Evolutionary conservation across 2,888 invertebrate species (phyloP).

Genomic region (Melanostoma mellinum): DNA sequence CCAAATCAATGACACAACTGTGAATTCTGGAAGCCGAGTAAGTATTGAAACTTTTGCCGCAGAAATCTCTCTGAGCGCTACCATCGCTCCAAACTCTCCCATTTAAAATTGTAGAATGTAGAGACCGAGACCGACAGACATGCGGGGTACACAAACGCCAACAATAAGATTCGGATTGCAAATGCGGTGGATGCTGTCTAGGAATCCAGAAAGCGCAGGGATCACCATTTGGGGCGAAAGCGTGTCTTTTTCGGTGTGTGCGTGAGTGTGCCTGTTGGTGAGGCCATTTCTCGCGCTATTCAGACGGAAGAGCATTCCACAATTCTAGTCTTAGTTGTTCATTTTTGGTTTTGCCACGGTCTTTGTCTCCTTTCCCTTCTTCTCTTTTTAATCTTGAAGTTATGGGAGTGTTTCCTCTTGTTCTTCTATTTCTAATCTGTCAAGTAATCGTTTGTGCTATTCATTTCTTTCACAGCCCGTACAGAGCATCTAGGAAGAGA

Average conservation of each 20-base stretch:
- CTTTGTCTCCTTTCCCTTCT: slow-evolving; percentile 5
- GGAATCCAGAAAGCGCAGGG: slow-evolving; percentile 62
- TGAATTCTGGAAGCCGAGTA: slow-evolving; percentile 63
- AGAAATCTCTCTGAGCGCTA: slow-evolving; percentile 51
- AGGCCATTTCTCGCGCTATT: slow-evolving; percentile 34
- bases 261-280: slow-evolving; percentile 14
- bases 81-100: slow-evolving; percentile 44
- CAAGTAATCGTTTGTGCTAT: slow-evolving; percentile 57
- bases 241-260: slow-evolving; percentile 49
- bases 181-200: slow-evolving; percentile 31
- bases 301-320: slow-evolving; percentile 71
- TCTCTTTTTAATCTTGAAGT: slow-evolving; percentile 19
- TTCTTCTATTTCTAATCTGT: slow-evolving; percentile 64
- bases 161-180: slow-evolving; percentile 58
- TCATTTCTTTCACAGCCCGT: slow-evolving; percentile 33
- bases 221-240: slow-evolving; percentile 69
- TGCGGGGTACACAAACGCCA: slow-evolving; percentile 27
- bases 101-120: not conserved
- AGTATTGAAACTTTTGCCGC: slow-evolving; percentile 45
- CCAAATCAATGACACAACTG: slow-evolving; percentile 58
- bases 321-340: slow-evolving; percentile 57
- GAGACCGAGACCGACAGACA: not conserved
- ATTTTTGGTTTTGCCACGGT: slow-evolving; percentile 49
- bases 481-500: slow-evolving; percentile 35
- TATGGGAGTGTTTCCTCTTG: slow-evolving; percentile 46